Percentiles rank a stretch among this genome's conserved stretches.
Evolutionary conservation across 2,113 vertebrate genomes (phyloP).

Genomic region (Ahaetulla prasina): DNA sequence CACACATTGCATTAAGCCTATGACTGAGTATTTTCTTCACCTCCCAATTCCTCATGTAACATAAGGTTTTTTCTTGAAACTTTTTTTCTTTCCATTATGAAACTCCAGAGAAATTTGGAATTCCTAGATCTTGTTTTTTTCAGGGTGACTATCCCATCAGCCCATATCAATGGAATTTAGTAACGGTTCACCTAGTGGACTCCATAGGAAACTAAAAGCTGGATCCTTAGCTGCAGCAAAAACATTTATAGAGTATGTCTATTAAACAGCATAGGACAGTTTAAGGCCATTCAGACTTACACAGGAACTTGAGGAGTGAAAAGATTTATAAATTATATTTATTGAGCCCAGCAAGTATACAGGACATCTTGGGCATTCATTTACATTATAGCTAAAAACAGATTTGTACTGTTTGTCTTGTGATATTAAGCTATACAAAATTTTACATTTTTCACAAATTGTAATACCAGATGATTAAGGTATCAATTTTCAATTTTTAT

Average conservation of each 20-base stretch:
- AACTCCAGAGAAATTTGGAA: neutral
- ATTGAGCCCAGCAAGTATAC: conserved; percentile 10
- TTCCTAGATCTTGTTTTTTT: neutral
- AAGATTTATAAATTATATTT: conserved; percentile 8
- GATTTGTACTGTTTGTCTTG: neutral
- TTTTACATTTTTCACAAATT: conserved; percentile 27
- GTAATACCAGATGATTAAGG: conserved; percentile 5
- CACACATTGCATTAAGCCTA: neutral
- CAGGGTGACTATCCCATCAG: neutral
- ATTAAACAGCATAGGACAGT: conserved; percentile 2
- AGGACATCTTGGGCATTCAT: conserved; percentile 29
- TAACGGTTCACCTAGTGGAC: neutral
- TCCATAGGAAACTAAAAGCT: neutral
- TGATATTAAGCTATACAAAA: conserved; percentile 16
- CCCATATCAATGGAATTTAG: neutral
- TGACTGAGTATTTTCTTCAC: neutral
- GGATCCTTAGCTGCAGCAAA: neutral
- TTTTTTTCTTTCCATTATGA: neutral
- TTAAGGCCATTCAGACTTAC: conserved; percentile 42
- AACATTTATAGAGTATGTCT: neutral
- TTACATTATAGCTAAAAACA: conserved; percentile 30
- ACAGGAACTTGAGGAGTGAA: too few species aligned
- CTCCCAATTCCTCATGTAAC: neutral
- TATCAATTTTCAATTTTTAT: neutral
- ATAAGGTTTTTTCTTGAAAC: neutral